phyloP scores from a whole-genome alignment of 2,113 vertebrate genomes.

The Aegithalos caudatus region DNA sequence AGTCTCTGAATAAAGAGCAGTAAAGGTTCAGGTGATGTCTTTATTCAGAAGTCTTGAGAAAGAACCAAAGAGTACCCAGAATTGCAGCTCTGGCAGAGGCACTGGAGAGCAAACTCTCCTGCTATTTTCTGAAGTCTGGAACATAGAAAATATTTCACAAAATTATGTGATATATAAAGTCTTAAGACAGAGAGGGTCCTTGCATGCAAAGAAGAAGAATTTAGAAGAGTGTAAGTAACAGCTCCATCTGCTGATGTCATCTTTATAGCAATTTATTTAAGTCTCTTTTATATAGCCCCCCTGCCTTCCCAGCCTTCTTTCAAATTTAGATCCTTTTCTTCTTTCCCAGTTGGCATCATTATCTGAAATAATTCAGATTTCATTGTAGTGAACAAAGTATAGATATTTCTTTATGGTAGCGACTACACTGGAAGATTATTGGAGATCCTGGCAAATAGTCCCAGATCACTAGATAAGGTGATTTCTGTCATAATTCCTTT shows the following conservation, averaged over 20 bases:
- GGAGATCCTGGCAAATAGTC: slow-evolving; percentile 1
- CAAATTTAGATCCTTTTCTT: slow-evolving; percentile 19
- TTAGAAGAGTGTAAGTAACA: slow-evolving; percentile 3
- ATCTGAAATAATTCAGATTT: slow-evolving; percentile 42
- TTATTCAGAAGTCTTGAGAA: neutral
- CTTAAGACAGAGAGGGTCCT: neutral
- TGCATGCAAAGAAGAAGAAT: neutral
- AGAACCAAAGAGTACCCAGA: neutral
- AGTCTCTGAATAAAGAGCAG: neutral
- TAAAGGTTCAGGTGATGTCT: neutral
- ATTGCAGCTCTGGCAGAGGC: neutral
- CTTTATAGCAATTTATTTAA: slow-evolving; percentile 1
- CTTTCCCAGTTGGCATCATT: slow-evolving; percentile 43
- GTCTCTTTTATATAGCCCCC: neutral
- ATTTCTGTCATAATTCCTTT: slow-evolving; percentile 19
- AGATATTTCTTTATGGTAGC: slow-evolving; percentile 12
- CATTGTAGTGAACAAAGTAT: neutral
- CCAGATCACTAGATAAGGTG: slow-evolving; percentile 6
- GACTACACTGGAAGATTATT: neutral
- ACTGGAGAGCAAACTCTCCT: neutral
- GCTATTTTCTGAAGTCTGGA: neutral
- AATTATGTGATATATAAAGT: neutral
- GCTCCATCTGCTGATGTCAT: slow-evolving; percentile 19
- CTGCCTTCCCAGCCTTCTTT: neutral
- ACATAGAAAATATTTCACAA: neutral